phyloP scores from a whole-genome alignment of 2,797 vertebrate species.

The Amblyopsis hoosieri region DNA sequence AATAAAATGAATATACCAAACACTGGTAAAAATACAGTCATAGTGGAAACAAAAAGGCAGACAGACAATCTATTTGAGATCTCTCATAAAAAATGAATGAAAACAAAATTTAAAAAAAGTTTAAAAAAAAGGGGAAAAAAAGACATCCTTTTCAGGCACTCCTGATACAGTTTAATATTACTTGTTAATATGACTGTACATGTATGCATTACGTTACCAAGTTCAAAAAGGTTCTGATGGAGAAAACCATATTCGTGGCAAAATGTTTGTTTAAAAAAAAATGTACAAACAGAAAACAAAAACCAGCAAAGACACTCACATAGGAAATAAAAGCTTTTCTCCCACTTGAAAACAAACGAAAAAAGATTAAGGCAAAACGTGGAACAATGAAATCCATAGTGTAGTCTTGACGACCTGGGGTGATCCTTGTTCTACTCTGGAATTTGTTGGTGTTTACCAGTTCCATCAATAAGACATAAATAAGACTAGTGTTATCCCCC shows the following conservation, averaged over 20 bases:
- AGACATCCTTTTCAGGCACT: conserved; percentile 62
- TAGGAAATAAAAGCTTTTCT: conserved; percentile 77
- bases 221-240: conserved; percentile 59
- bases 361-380: conserved; percentile 95
- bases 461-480: conserved; percentile 74
- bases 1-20: too few species aligned
- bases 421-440: conserved; percentile 83
- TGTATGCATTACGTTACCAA: conserved; percentile 68
- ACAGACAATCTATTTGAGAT: conserved; percentile 12
- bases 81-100: conserved; percentile 4
- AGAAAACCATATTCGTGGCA: conserved; percentile 51
- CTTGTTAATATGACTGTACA: conserved; percentile 70
- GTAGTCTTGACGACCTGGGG: conserved; percentile 59
- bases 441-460: conserved; percentile 79
- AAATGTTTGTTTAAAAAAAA: conserved; percentile 38
- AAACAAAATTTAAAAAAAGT: conserved; percentile 43
- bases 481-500: conserved; percentile 72
- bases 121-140: conserved; percentile 42
- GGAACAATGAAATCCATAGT: conserved; percentile 90
- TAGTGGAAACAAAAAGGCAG: not conserved
- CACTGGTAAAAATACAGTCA: too few species aligned
- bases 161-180: conserved; percentile 49
- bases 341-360: conserved; percentile 91
- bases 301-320: conserved; percentile 74
- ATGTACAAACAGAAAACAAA: conserved; percentile 12